phyloP scores from a whole-genome alignment of 2,888 invertebrate species.

The Allygus modestus region DNA sequence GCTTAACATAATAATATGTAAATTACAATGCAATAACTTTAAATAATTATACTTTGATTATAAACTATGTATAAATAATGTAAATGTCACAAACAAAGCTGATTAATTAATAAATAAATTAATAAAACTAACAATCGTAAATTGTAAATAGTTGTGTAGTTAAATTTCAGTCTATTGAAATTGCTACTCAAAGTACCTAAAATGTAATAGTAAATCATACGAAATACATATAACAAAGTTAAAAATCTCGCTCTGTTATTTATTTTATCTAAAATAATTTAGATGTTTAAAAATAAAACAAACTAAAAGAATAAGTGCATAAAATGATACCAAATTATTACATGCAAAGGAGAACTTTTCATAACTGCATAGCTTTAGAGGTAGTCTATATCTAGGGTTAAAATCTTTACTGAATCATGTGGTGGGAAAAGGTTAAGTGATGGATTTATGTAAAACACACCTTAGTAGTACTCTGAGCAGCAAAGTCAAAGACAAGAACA shows the following conservation, averaged over 20 bases:
- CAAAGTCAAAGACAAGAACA: conserved; percentile 21
- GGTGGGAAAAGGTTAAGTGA: no score
- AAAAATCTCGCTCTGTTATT: no score
- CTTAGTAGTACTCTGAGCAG: not conserved
- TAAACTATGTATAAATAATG: conserved; percentile 11
- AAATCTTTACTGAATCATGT: no score
- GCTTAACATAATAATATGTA: conserved; percentile 63
- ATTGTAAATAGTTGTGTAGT: conserved; percentile 2
- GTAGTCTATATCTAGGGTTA: no score
- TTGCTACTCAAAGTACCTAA: conserved; percentile 36
- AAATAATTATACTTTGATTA: conserved; percentile 54
- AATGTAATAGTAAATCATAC: not conserved
- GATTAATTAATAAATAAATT: conserved; percentile 64
- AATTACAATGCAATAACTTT: conserved; percentile 65
- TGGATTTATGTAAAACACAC: no score
- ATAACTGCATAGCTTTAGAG: no score
- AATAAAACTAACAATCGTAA: conserved; percentile 22
- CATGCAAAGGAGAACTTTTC: no score
- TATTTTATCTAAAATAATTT: no score
- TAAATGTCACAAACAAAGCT: conserved; percentile 39
- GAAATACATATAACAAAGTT: no score
- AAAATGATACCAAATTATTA: no score
- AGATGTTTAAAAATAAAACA: no score
- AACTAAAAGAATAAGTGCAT: no score
- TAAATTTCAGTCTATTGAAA: conserved; percentile 44